Percentiles rank a stretch among this genome's conserved stretches.
Evolutionary conservation across 2,888 invertebrate species (phyloP).

Genomic region (Pilophorus perplexus): DNA sequence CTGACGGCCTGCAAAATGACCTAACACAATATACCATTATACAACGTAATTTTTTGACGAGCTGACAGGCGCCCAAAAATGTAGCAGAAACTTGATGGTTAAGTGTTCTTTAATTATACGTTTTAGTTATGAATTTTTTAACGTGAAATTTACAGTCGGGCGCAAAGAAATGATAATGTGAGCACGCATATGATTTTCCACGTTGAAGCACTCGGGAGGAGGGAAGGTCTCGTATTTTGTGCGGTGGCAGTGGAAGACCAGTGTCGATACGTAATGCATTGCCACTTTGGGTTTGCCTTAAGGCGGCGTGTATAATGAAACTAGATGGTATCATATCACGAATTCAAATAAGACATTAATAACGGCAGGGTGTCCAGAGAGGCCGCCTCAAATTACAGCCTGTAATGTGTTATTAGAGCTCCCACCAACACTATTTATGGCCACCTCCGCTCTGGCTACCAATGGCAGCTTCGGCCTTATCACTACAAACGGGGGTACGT

Average conservation of each 20-base stretch:
- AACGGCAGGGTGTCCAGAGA: slow-evolving; percentile 41
- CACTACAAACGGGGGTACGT: background rate
- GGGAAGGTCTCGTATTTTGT: background rate
- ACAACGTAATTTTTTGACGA: too few relatives aligned
- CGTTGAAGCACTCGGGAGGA: too few relatives aligned
- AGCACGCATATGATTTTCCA: too few relatives aligned
- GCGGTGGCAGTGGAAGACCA: slow-evolving; percentile 35
- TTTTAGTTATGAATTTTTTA: too few relatives aligned
- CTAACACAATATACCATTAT: too few relatives aligned
- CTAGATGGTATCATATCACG: slow-evolving; percentile 47
- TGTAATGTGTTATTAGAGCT: slow-evolving; percentile 43
- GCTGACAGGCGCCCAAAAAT: too few relatives aligned
- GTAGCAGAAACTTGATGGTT: too few relatives aligned
- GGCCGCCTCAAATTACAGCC: slow-evolving; percentile 43
- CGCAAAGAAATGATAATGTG: too few relatives aligned
- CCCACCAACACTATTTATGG: slow-evolving; percentile 42
- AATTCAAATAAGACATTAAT: slow-evolving; percentile 47
- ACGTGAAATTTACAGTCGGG: too few relatives aligned
- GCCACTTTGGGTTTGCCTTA: slow-evolving; percentile 33
- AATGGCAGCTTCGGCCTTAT: slow-evolving; percentile 25
- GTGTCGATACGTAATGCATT: slow-evolving; percentile 41
- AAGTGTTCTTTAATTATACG: too few relatives aligned
- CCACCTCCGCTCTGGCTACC: slow-evolving; percentile 36
- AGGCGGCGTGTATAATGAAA: slow-evolving; percentile 43
- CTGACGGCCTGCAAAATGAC: too few relatives aligned